Conservation (phyloP, 30 jellyfish, hydroid and myxozoan genomes). For the Aurelia coerulea region DNA sequence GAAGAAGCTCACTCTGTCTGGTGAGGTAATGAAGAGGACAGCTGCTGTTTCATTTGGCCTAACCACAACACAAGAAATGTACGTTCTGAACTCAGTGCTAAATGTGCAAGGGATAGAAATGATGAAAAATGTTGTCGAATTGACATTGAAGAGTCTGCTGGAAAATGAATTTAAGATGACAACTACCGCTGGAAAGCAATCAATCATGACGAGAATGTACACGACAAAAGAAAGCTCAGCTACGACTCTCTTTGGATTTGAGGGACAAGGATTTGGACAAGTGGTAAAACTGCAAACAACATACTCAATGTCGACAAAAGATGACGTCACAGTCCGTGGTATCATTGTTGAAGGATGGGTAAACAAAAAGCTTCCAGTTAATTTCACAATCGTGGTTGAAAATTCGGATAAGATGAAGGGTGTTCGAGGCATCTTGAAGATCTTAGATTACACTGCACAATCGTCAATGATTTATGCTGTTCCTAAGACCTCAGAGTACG, state of each 20-base stretch:
- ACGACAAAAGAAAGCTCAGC: conserved; percentile 21
- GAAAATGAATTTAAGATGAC: conserved; percentile 71
- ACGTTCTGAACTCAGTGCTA: conserved; percentile 47
- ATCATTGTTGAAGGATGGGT: conserved; percentile 76
- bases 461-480: conserved; percentile 19
- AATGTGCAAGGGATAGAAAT: conserved; percentile 60
- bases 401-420: conserved; percentile 54
- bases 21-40: conserved; percentile 65
- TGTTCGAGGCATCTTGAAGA: conserved; percentile 11
- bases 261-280: conserved; percentile 57
- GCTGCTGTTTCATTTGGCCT: conserved; percentile 64
- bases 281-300: conserved; percentile 60
- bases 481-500: conserved; percentile 37
- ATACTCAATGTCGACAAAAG: conserved; percentile 39
- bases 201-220: conserved; percentile 46
- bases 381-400: conserved; percentile 56
- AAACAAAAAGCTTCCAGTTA: conserved; percentile 73
- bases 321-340: conserved; percentile 51
- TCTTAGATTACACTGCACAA: conserved; percentile 59
- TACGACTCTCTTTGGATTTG: conserved; percentile 56
- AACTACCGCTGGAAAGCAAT: conserved; percentile 39
- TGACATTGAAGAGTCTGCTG: conserved; percentile 59
- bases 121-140: conserved; percentile 47
- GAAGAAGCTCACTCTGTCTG: conserved; percentile 48
- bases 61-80: conserved; percentile 26